phyloP scores from a whole-genome alignment of 2,797 vertebrate species.

The Scarus forsteni region DNA sequence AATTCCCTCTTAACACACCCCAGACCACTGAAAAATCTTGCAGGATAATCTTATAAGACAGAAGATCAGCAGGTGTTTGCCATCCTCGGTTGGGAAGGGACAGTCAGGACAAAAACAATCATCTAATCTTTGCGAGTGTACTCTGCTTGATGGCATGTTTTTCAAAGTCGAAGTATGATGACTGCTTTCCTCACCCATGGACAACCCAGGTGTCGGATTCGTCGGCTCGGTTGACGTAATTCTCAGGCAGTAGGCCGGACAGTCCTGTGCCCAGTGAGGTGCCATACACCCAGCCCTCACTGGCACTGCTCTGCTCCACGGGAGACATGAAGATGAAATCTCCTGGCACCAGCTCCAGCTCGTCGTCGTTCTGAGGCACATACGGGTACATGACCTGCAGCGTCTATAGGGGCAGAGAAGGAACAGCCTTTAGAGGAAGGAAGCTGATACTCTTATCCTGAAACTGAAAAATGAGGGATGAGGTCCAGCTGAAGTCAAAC shows the following conservation, averaged over 20 bases:
- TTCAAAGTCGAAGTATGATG: not conserved
- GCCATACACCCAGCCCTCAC: conserved; percentile 97
- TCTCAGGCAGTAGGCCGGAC: conserved; percentile 95
- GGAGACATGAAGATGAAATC: conserved; percentile 98
- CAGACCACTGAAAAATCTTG: too few relatives aligned
- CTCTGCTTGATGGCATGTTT: not conserved
- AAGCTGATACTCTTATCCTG: not conserved
- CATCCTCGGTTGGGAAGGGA: too few relatives aligned
- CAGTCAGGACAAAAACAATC: too few relatives aligned
- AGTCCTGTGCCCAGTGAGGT: conserved; percentile 92
- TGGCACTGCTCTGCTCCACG: conserved; percentile 92
- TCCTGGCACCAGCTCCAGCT: conserved; percentile 93
- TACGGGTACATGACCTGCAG: conserved; percentile 98
- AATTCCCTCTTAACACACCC: too few relatives aligned
- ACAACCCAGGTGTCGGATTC: conserved; percentile 98
- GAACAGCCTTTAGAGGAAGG: conserved; percentile 7
- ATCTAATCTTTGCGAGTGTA: too few relatives aligned
- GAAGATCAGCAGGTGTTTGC: too few relatives aligned
- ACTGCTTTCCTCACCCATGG: conserved; percentile 88
- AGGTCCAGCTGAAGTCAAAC: not conserved
- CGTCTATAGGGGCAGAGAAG: conserved; percentile 81
- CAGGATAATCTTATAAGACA: too few relatives aligned
- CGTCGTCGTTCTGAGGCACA: conserved; percentile 95
- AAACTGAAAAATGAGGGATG: not conserved
- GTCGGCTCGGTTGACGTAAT: conserved; percentile 94